These are phyloP conservation scores for Drosophila lutescens DNA, from an alignment of 2,888 invertebrate species.

Conservation along the genomic window DNA sequence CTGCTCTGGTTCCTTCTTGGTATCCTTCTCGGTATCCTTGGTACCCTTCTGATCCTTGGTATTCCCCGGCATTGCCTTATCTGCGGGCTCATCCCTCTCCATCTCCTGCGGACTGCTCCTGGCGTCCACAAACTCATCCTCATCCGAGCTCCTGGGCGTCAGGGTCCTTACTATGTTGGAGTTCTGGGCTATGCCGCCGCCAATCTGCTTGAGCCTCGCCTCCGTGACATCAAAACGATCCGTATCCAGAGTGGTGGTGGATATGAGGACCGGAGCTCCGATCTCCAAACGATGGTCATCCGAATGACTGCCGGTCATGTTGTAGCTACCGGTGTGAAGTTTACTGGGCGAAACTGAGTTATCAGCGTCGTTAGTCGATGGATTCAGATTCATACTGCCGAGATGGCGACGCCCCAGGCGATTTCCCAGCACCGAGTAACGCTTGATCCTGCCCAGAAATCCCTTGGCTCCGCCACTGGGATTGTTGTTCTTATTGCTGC, in stretches of 20 bases:
- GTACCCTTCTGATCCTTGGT: too few relatives aligned
- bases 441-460: conserved; percentile 82
- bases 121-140: conserved; percentile 83
- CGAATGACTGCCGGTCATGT: conserved; percentile 83
- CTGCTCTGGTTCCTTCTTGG: not conserved
- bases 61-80: too few relatives aligned
- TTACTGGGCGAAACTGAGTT: conserved; percentile 72
- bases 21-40: too few relatives aligned
- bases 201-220: conserved; percentile 76
- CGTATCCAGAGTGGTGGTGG: conserved; percentile 83
- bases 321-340: conserved; percentile 82
- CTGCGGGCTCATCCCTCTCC: conserved; percentile 21
- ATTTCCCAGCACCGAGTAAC: conserved; percentile 83
- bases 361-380: conserved; percentile 12
- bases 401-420: conserved; percentile 81
- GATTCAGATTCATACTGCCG: conserved; percentile 68
- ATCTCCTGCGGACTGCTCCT: conserved; percentile 68
- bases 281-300: conserved; percentile 84
- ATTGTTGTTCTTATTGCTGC: conserved; percentile 53
- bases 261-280: conserved; percentile 83
- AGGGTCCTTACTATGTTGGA: conserved; percentile 58
- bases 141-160: conserved; percentile 81
- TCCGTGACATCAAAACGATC: conserved; percentile 82
- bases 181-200: conserved; percentile 76
- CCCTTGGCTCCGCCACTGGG: conserved; percentile 59